Evolutionary conservation across 2,888 invertebrate species (phyloP), one percentile per base, ranked within the genome.

Genomic region (Leptarthrus brevirostris): DNA sequence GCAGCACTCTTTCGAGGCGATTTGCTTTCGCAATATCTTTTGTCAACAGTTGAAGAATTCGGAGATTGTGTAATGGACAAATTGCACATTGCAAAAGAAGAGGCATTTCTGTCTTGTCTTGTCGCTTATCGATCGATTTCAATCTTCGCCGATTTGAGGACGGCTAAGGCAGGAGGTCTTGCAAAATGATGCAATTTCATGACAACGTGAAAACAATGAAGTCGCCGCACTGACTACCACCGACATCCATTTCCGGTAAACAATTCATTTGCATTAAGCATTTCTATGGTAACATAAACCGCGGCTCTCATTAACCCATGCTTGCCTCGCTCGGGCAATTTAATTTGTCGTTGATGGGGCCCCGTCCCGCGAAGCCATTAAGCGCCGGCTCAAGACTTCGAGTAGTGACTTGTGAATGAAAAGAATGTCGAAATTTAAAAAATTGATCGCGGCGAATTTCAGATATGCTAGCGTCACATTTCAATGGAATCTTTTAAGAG

Each of bases 181-280:
- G 12, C 6, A 8, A 12, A 1, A n/a, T 40, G 8, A 40, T 12
- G 40, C 6, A 40, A 40, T n/a, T 40, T 12, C 40, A 12, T 40
- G 40, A 3, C 40, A 40, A 40, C 40, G 10, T 40, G 12, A 40
- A 12, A 40, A 12, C 40, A 40, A n/a, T 40, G 40, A 40, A 40
- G n/a, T n/a, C 40, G 40, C 40, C 40, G n/a, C n/a, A 40, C 40
- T 40, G 40, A 40, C 40, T 40, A 40, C 40, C 40, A 12, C 1
- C n/a, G n/a, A 40, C 40, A n/a, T 40, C 40, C n/a, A 40, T 40
- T 40, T 40, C 40, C 40, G 40, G 40, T 40, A 40, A 40, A n/a
- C 1, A 40, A 40, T 40, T 40, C n/a, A 40, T 40, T 40, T 40
- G 40, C 40, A 40, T 40, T 40, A 40, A 40, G n/a, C n/a, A 40